phyloP scores from a whole-genome alignment of 92 coral and sea anemone species.

The Actinostola sp. region DNA sequence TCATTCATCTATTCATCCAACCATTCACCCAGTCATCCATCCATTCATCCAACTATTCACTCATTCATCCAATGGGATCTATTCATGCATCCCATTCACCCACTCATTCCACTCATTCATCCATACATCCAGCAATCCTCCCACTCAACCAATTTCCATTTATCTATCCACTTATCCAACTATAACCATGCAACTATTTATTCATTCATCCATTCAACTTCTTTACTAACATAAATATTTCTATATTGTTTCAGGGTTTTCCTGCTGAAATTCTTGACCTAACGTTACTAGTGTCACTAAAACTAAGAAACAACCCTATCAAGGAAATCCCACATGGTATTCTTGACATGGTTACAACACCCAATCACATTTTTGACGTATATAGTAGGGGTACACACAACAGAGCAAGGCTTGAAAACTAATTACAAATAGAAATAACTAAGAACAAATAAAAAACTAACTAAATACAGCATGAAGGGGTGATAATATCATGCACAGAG shows the following conservation, averaged over 20 bases:
- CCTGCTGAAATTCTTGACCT: conserved; percentile 82
- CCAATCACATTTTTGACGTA: background rate
- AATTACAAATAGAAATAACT: too few species aligned
- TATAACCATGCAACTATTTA: background rate
- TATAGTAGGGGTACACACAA: too few species aligned
- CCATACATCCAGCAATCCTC: background rate
- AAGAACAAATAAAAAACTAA: too few species aligned
- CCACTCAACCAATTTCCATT: background rate
- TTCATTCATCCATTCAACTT: background rate
- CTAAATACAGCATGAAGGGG: too few species aligned
- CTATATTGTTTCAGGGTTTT: conserved; percentile 56
- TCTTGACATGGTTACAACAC: too few species aligned
- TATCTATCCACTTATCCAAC: background rate
- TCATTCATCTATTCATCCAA: background rate
- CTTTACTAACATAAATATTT: background rate
- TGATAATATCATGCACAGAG: too few species aligned
- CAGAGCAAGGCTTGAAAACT: too few species aligned
- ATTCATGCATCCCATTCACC: too few species aligned
- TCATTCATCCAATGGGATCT: background rate
- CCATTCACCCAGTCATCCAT: background rate
- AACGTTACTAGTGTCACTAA: conserved; percentile 71
- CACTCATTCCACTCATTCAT: background rate
- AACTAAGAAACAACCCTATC: conserved; percentile 89
- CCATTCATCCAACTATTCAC: background rate
- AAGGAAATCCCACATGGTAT: conserved; percentile 94